These are phyloP conservation scores for Augiades crinisus DNA, from an alignment of 2,888 invertebrate genomes.

Conservation along the genomic window DNA sequence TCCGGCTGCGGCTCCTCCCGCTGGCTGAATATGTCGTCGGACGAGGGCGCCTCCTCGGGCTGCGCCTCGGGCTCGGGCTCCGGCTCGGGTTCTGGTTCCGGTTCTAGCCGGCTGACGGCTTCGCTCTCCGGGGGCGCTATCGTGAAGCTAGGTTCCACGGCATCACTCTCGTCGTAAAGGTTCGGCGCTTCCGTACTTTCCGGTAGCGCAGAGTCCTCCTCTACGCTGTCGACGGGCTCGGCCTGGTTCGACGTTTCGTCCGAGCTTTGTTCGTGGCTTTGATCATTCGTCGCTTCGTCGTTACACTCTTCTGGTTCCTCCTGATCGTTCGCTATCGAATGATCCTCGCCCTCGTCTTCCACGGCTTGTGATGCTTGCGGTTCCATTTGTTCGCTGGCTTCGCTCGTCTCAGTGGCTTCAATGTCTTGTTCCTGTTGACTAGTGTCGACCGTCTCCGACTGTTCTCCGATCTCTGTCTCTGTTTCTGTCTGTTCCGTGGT, in stretches of 20 bases:
- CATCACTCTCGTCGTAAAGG: conserved; percentile 55
- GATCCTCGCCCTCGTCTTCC: conserved; percentile 8
- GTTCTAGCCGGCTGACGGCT: conserved; percentile 1
- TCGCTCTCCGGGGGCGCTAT: conserved; percentile 22
- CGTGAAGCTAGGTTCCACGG: conserved; percentile 60
- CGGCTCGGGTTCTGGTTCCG: conserved; percentile 3
- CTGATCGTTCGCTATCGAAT: not conserved
- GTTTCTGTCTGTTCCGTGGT: conserved; percentile 2
- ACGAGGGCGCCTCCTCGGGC: too few species aligned
- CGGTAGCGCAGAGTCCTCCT: conserved; percentile 9
- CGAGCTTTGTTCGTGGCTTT: conserved; percentile 27
- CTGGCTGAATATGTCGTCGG: conserved; percentile 51
- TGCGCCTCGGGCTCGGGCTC: conserved; percentile 3
- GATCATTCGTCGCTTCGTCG: conserved; percentile 23
- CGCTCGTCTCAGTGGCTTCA: conserved; percentile 1
- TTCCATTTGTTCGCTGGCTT: not conserved
- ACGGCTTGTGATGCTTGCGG: not conserved
- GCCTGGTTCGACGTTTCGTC: conserved; percentile 19
- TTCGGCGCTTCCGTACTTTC: conserved; percentile 27
- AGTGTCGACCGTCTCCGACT: conserved; percentile 26
- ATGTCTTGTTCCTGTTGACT: conserved; percentile 35
- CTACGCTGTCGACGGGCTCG: conserved; percentile 26
- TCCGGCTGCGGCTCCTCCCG: conserved; percentile 17
- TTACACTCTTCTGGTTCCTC: not conserved
- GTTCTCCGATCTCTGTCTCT: too few species aligned